These are phyloP conservation scores for Clostera curtula DNA, from an alignment of 2,888 invertebrate genomes.

Conservation along the genomic window DNA sequence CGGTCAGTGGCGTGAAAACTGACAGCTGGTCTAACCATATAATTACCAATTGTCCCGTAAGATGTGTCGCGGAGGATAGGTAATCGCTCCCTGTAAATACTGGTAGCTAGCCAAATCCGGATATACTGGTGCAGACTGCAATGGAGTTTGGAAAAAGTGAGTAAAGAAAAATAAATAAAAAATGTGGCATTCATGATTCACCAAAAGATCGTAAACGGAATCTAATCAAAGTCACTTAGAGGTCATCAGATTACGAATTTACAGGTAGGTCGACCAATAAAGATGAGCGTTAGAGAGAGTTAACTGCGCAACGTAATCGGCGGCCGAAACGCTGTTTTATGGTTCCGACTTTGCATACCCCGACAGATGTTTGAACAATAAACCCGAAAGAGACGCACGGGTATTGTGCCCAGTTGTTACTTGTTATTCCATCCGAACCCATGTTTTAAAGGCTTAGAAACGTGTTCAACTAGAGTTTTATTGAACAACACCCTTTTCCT, in stretches of 20 bases:
- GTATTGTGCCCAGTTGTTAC: conserved; percentile 40
- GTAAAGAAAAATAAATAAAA: too few relatives aligned
- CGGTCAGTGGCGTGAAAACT: too few relatives aligned
- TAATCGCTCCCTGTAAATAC: too few relatives aligned
- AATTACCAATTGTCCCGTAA: too few relatives aligned
- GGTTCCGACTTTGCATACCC: conserved; percentile 63
- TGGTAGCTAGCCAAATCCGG: too few relatives aligned
- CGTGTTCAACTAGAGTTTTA: conserved; percentile 39
- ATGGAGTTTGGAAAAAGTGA: too few relatives aligned
- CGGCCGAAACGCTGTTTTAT: conserved; percentile 53
- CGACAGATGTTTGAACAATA: conserved; percentile 64
- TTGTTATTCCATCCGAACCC: conserved; percentile 43
- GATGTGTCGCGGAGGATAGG: too few relatives aligned
- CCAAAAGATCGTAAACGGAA: conserved; percentile 37
- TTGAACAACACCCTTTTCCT: conserved; percentile 36
- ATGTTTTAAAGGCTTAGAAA: conserved; percentile 43
- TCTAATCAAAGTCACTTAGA: conserved; percentile 52
- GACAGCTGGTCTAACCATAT: too few relatives aligned
- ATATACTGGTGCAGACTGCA: too few relatives aligned
- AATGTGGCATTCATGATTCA: conserved; percentile 30
- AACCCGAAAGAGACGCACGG: conserved; percentile 50
- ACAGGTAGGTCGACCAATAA: conserved; percentile 62
- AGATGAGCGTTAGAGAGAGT: conserved; percentile 65
- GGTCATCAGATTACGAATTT: conserved; percentile 55
- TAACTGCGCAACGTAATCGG: conserved; percentile 57